These are phyloP conservation scores for Drosophila rufa DNA, from an alignment of 1,140 invertebrate genomes.

Conservation along the genomic window DNA sequence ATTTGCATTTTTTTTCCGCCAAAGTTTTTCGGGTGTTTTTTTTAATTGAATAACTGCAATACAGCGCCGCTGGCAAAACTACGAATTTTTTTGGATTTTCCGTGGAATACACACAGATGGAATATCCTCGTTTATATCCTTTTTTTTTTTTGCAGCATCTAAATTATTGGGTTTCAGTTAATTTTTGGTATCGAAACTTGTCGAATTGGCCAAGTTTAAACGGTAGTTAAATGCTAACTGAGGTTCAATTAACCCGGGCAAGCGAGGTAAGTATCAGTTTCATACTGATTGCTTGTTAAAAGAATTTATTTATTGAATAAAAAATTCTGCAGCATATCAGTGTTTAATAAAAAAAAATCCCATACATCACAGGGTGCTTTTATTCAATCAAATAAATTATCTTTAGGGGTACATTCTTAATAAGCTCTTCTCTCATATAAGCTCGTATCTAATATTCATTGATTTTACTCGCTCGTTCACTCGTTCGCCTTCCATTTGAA, in stretches of 20 bases:
- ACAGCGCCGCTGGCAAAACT: slow-evolving; percentile 40
- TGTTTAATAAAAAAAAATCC: background rate
- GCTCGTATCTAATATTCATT: slow-evolving; percentile 26
- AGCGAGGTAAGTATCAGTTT: no score
- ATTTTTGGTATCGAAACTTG: slow-evolving; percentile 5
- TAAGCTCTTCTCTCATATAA: background rate
- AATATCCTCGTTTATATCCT: slow-evolving; percentile 1
- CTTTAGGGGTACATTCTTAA: slow-evolving; percentile 12
- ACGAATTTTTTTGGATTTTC: slow-evolving; percentile 12
- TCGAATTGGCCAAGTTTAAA: background rate
- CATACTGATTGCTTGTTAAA: no score
- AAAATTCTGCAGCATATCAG: no score
- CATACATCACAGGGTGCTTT: background rate
- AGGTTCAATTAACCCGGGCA: background rate
- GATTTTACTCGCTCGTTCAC: slow-evolving; percentile 3
- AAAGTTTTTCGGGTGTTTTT: slow-evolving; percentile 58
- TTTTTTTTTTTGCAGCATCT: background rate
- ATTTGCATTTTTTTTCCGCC: slow-evolving; percentile 64
- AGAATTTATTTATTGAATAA: background rate
- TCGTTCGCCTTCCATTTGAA: background rate
- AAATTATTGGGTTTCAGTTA: slow-evolving; percentile 21
- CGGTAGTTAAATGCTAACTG: background rate
- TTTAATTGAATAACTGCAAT: slow-evolving; percentile 79
- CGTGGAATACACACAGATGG: slow-evolving; percentile 3
- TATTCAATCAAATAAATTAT: background rate